Evolutionary conservation across 2,797 vertebrate species (phyloP).

Genomic region (Onychomys leucogaster): DNA sequence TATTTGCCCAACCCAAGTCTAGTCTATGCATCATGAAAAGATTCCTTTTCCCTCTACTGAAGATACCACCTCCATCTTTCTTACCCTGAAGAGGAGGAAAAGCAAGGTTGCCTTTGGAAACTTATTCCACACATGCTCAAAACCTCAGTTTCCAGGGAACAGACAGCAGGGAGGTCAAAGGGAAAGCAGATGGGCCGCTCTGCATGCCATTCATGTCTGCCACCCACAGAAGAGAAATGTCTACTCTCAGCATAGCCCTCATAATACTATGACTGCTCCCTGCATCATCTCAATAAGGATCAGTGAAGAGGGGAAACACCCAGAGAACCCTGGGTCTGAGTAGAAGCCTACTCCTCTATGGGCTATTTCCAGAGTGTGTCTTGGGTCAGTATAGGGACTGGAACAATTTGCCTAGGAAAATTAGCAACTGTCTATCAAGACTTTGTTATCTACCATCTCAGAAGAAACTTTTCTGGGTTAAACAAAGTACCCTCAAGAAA

Average conservation of each 20-base stretch:
- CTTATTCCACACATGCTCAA: neutral
- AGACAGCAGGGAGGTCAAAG: neutral
- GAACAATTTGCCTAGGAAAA: neutral
- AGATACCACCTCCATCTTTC: too few species aligned
- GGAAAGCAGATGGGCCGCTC: neutral
- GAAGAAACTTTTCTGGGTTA: neutral
- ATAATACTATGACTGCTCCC: neutral
- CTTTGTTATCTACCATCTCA: neutral
- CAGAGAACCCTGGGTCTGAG: neutral
- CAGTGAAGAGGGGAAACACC: neutral
- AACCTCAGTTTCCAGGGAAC: neutral
- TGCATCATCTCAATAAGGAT: neutral
- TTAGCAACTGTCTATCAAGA: neutral
- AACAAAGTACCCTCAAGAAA: neutral
- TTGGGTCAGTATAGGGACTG: too few species aligned
- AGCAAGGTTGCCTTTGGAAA: neutral
- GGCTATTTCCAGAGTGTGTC: neutral
- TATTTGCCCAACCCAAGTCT: neutral
- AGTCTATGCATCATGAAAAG: neutral
- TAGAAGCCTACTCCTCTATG: neutral
- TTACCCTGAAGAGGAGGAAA: neutral
- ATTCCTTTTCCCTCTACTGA: neutral
- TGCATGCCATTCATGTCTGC: neutral
- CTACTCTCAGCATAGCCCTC: neutral
- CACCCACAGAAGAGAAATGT: neutral